A percentile compares a stretch with the other conserved stretches of the same genome.
These are phyloP conservation scores for Salticus scenicus DNA, from an alignment of 2,888 invertebrate species.

Conservation along the genomic window DNA sequence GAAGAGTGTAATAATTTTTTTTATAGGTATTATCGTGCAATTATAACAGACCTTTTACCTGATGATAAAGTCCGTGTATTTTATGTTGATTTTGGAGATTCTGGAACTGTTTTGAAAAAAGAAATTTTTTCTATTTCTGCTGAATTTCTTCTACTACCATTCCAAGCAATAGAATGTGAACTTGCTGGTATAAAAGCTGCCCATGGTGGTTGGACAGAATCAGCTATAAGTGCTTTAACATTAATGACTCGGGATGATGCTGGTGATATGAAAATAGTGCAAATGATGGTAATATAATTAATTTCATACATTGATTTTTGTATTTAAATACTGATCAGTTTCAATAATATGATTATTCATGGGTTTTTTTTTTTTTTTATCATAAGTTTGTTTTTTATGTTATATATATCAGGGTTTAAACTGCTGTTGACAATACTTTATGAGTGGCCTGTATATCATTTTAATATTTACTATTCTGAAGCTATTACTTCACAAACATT, in stretches of 20 bases:
- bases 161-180: slow-evolving; percentile 92
- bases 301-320: too few relatives aligned
- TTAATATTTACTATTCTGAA: too few relatives aligned
- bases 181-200: slow-evolving; percentile 83
- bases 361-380: too few relatives aligned
- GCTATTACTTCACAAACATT: too few relatives aligned
- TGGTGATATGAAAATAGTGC: slow-evolving; percentile 46
- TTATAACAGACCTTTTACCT: slow-evolving; percentile 11
- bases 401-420: too few relatives aligned
- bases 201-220: slow-evolving; percentile 62
- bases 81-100: slow-evolving; percentile 92
- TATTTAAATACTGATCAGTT: too few relatives aligned
- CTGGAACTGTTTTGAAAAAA: slow-evolving; percentile 81
- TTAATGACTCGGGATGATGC: slow-evolving; percentile 38
- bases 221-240: slow-evolving; percentile 13
- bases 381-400: too few relatives aligned
- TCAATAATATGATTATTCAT: too few relatives aligned
- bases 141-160: slow-evolving; percentile 83
- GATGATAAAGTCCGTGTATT: slow-evolving; percentile 83
- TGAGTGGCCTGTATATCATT: too few relatives aligned
- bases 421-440: too few relatives aligned
- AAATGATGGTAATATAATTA: slow-evolving; percentile 29
- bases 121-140: slow-evolving; percentile 85
- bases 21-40: slow-evolving; percentile 46
- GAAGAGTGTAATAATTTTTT: not conserved